Base-by-base conservation (phyloP, 2,113 vertebrate species). In the Thymallus thymallus region DNA sequence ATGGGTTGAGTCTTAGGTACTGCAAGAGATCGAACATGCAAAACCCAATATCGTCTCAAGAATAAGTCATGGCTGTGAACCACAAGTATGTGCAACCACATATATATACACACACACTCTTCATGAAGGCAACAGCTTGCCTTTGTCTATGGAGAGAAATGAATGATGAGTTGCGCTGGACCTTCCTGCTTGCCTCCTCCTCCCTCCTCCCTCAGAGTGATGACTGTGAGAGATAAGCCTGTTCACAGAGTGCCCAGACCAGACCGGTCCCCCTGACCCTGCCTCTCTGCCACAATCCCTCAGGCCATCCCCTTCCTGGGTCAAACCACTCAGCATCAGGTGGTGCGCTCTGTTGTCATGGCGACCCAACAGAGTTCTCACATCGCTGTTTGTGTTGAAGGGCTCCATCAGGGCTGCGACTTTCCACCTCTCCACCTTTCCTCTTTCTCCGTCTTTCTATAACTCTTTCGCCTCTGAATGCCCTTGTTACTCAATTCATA, bases 1-100 rank as follows among this genome's bases (percentile, higher is more conserved):
- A 91, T 87, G 87, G 73, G 80, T 86, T 89, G 87, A 85, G 89
- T 80, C 71, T 90, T 88, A 87, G 84, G 78, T 82, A 85, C 85
- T 84, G 61, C 55, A 66, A 10, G 1, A 69, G 60, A 77, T 80
- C 60, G 61, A 30, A 71, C 22, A 58, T 20, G 72, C 23, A 56
- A 85, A 87, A 89, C 58, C 68, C 81, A 86, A 90, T 81, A 84
- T 23, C 45, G 63, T 82, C 76, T 81, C 76, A 90, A 90, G 82
- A 87, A 89, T 88, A 86, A 88, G 55, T 88, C 78, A 91, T 83
- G 67, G 60, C 32, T n/a, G 61, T 81, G 69, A 77, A 66, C 72
- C 72, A 46, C 45, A 48, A 7, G 29, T 70, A 72, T 30, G 75
- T 76, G 70, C 7, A 73, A n/a, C n/a, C 71, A 73, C 61, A 65